Base-by-base conservation (phyloP, 2,888 invertebrate genomes). In the Eremobia ochroleuca region DNA sequence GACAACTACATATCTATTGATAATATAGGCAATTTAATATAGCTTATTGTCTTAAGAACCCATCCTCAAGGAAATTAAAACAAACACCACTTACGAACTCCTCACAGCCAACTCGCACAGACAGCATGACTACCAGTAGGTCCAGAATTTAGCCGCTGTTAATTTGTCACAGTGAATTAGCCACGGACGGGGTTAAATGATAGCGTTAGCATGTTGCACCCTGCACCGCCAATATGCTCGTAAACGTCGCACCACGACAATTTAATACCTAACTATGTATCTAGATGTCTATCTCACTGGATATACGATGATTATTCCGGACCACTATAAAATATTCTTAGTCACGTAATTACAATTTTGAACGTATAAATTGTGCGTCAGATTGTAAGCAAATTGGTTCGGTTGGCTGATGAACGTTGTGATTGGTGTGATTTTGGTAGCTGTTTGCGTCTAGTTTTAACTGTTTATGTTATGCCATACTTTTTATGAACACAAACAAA, bases 91-190 rank as follows among this genome's bases (percentile, higher is more conserved):
- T 82, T 70, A 43, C 46, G 64, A 74, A 74, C 34, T 73, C 71
- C 73, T 79, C 70, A 68, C 67, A 76, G 21, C n/a, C 40, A 85
- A 73, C 74, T 79, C 72, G 64, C 76, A 61, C 49, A 79, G 68
- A 79, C 70, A 88, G 78, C 58, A 49, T 61, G 70, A 83, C 75
- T 87, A 73, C 85, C 66, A 74, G 80, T 88, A 92, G 94, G 93
- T 92, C 92, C 94, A 93, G 93, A 95, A 96, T 96, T 96, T 95
- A 95, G 94, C 93, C 93, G 94, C 94, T 95, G 96, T 96, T 97
- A 96, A 96, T 97, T 96, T 96, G 96, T 96, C 96, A 96, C 96
- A 94, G 95, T 96, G 96, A 96, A 96, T 97, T 96, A 96, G 96
- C 96, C 93, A 94, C 93, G 94, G 94, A 91, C 93, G 93, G 94